phyloP scores from a whole-genome alignment of 2,113 vertebrate genomes.

The Eulemur rufifrons region DNA sequence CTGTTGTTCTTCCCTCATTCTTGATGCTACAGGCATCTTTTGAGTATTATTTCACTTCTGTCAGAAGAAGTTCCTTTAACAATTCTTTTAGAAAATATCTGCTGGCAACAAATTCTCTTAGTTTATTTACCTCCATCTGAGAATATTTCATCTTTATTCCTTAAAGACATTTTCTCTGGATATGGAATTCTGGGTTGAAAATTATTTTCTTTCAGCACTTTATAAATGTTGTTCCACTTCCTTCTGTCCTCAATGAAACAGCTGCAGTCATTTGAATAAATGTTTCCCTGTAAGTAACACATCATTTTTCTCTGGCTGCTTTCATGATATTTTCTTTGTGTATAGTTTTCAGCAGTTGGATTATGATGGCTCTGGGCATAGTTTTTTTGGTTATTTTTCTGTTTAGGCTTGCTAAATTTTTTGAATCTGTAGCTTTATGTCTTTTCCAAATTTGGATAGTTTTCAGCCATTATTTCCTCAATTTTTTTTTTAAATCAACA shows the following conservation, averaged over 20 bases:
- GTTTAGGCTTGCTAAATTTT: neutral
- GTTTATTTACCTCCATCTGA: slow-evolving; percentile 7
- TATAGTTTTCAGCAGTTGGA: neutral
- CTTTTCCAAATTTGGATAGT: neutral
- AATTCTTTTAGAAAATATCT: slow-evolving; percentile 21
- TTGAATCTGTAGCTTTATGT: neutral
- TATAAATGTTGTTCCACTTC: neutral
- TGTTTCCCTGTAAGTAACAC: neutral
- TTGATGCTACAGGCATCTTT: neutral
- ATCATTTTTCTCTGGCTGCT: neutral
- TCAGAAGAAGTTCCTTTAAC: slow-evolving; percentile 7
- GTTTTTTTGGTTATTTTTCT: neutral
- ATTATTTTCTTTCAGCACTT: slow-evolving; percentile 35
- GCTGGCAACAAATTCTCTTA: slow-evolving; percentile 1
- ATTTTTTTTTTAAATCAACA: neutral
- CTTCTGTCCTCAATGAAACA: slow-evolving; percentile 23
- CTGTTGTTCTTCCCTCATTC: neutral
- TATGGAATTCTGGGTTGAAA: slow-evolving; percentile 19
- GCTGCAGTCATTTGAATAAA: slow-evolving; percentile 13
- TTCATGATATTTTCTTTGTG: neutral
- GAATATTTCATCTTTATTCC: neutral
- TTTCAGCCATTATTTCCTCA: neutral
- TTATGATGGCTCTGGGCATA: neutral
- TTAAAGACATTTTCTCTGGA: slow-evolving; percentile 20
- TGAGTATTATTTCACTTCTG: neutral